Evolutionary conservation across 1,140 invertebrate species (phyloP), one percentile per base, ranked within the genome.

Genomic region (Oedothorax gibbosus): DNA sequence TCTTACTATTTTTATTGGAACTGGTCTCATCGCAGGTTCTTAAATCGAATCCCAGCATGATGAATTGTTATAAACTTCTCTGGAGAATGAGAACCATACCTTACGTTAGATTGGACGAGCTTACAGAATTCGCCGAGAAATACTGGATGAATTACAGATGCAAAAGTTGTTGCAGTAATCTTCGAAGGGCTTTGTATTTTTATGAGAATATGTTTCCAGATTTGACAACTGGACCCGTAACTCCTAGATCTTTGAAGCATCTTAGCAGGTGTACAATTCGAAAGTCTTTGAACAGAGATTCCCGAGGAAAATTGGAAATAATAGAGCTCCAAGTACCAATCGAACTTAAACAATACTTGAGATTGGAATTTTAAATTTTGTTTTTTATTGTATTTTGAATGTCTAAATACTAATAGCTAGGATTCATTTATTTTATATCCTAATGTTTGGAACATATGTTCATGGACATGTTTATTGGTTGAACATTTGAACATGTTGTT

Each of bases 71-170:
- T 20, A 12, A 15, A 0, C 60, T 64, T 14, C 7, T 64, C 60
- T 64, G 60, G 60, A 0, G 60, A 4, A 18, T 20, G 20, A 64
- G 20, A n/a, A 7, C 8, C 9, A 64, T 10, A 64, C 60, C 60
- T 64, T 64, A 64, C 60, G 60, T 64, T 64, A 64, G 14, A 64
- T 18, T 64, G 60, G 15, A 64, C 7, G 60, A 64, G 20, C n/a
- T 64, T 20, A 64, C n/a, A 15, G 14, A 6, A 10, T 18, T 64
- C 9, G 8, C 20, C 15, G 60, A 64, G 20, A 8, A 64, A 18
- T 64, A 64, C 60, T 64, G 60, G 60, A 64, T 64, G 15, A 18
- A 64, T 64, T 64, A 15, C n/a, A 64, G 20, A 64, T 64, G 60
- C 14, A 14, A 12, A 3, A 15, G 9, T 15, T 64, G 60, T 12